A percentile compares a stretch with the other conserved stretches of the same genome.
Evolutionary conservation across 1,140 invertebrate species (phyloP).

Genomic region (Drosophila rufa): DNA sequence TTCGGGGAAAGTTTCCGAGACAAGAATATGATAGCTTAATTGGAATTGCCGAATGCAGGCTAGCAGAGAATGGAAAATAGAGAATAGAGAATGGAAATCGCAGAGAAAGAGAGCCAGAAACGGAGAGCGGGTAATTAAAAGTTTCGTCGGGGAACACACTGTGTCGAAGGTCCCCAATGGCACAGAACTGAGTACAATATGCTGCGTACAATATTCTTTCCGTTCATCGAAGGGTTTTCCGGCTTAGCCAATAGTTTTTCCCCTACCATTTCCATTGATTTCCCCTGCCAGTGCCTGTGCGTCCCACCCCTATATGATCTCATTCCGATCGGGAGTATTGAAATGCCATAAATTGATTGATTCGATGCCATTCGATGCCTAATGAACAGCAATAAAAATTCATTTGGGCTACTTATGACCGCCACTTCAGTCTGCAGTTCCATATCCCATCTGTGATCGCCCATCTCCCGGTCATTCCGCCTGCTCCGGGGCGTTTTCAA

Average conservation of each 20-base stretch:
- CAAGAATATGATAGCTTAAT: constrained; percentile 62
- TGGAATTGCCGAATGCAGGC: constrained; percentile 52
- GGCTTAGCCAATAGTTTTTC: constrained; percentile 10
- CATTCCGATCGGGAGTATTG: constrained; percentile 32
- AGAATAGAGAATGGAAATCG: constrained; percentile 21
- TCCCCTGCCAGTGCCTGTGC: background rate
- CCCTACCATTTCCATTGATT: no score
- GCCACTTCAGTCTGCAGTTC: constrained; percentile 8
- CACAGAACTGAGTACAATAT: constrained; percentile 17
- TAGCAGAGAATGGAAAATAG: constrained; percentile 6
- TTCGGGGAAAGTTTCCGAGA: constrained; percentile 55
- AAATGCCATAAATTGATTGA: constrained; percentile 55
- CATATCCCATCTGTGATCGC: background rate
- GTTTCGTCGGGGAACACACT: constrained; percentile 36
- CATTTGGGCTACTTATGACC: constrained; percentile 48
- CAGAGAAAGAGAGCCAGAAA: constrained; percentile 11
- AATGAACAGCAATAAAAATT: constrained; percentile 61
- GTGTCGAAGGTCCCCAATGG: constrained; percentile 37
- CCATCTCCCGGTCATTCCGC: background rate
- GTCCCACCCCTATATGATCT: constrained; percentile 45
- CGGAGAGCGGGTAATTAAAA: constrained; percentile 51
- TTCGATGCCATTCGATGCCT: constrained; percentile 37
- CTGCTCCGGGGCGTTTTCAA: constrained; percentile 24
- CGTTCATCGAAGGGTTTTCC: constrained; percentile 15
- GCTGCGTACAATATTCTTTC: background rate